Evolutionary conservation across 2,797 vertebrate genomes (phyloP), one percentile per base, ranked within the genome.

Genomic region (Phaenicophaeus curvirostris): DNA sequence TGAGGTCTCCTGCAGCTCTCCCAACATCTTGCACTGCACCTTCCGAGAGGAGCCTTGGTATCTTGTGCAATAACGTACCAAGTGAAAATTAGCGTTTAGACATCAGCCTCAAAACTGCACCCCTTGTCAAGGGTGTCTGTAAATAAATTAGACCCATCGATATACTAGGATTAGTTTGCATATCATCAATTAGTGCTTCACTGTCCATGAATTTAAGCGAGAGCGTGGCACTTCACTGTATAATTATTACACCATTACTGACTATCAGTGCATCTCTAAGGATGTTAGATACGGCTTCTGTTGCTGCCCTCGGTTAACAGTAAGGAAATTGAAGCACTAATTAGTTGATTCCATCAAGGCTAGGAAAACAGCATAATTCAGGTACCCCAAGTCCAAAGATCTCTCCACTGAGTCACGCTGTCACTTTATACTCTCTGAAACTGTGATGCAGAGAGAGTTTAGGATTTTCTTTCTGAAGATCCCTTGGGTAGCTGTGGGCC

Each of bases 21-120:
- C 4, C 0, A 39, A 44, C 0, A 51, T n/a, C n/a, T n/a, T n/a
- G n/a, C 9, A 19, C 10, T n/a, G n/a, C 28, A 79, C 25, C 81
- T 73, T 33, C 39, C 16, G 19, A 67, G 48, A 71, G 31, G 5
- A 23, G 30, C 41, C 3, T 63, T 7, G n/a, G 6, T 5, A 27
- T 10, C 67, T 55, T 46, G 9, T 42, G 72, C 31, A 80, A 10
- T 33, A 89, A 83, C 5, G 15, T 30, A 77, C 25, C 50, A 42
- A 66, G 54, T 9, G 8, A 75, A 83, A 58, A 51, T 4, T 1
- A 17, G 27, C 1, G 13, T 42, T 92, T 17, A 25, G 30, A 30
- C 15, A 19, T 3, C 15, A 67, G 25, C 42, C 24, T 20, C 57
- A 39, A 63, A 90, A 83, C 27, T 14, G 51, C 10, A 81, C 13